A percentile compares a stretch with the other conserved stretches of the same genome.
These are phyloP conservation scores for Oeneis ivallda DNA, from an alignment of 2,888 invertebrate species.

Conservation along the genomic window DNA sequence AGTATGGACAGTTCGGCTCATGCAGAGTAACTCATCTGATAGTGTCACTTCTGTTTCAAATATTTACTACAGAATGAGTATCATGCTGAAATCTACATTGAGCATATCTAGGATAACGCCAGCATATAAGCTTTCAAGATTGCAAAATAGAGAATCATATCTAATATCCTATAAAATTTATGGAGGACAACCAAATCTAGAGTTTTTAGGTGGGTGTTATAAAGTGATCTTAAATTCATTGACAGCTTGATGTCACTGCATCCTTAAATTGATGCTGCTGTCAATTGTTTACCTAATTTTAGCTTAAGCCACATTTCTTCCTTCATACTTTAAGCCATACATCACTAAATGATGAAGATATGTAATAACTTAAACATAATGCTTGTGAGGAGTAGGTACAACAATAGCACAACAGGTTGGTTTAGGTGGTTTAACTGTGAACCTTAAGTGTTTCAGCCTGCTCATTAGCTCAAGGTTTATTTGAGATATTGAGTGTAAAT, in stretches of 20 bases:
- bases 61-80: constrained; percentile 95
- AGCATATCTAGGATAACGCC: constrained; percentile 95
- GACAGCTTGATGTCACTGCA: neutral
- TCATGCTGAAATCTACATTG: constrained; percentile 93
- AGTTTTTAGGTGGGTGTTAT: constrained; percentile 82
- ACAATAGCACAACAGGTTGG: too few relatives aligned
- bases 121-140: constrained; percentile 94
- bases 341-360: too few relatives aligned
- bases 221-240: too few relatives aligned
- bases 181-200: constrained; percentile 88
- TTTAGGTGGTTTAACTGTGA: too few relatives aligned
- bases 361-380: too few relatives aligned
- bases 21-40: constrained; percentile 81
- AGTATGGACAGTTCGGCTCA: constrained; percentile 90
- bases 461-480: too few relatives aligned
- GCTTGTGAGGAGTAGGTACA: too few relatives aligned
- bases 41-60: constrained; percentile 86
- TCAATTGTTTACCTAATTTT: neutral
- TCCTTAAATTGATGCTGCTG: neutral
- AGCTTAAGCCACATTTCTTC: neutral
- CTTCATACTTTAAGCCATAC: neutral
- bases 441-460: too few relatives aligned
- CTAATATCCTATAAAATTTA: constrained; percentile 94
- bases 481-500: too few relatives aligned
- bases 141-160: constrained; percentile 93